Evolutionary conservation across 1,140 invertebrate species (phyloP), one percentile per base, ranked within the genome.

Genomic region (Drosophila orosa): DNA sequence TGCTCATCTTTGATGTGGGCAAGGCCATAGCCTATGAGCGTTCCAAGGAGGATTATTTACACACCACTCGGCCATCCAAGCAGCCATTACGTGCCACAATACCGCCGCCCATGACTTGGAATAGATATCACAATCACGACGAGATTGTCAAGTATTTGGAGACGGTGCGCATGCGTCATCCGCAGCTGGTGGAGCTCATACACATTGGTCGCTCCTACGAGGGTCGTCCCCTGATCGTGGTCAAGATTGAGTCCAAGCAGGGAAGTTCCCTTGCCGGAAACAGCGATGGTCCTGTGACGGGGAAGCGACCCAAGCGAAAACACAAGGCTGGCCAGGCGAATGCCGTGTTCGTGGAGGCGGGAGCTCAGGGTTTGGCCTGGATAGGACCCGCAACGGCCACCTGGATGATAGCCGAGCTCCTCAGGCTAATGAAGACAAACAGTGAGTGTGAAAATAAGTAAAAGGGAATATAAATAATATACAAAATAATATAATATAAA

Each of bases 311-410:
- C 44, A 90, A 86, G 42, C 59, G 80, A 39, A 91, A 90, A n/a
- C 68, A 80, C 8, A 82, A 82, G 15, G 61, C 86, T 0, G 84
- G 80, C 0, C 78, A 85, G 69, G 95, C 95, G 29, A 91, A 91
- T 56, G 93, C 93, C 0, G 93, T 95, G 29, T 94, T 95, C 79
- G 92, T 95, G 27, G 95, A 95, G 50, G 95, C 93, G 17, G 94
- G 96, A 1, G 95, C 96, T 58, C 97, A 98, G 82, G 96, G 96
- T 0, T 90, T 96, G 40, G 97, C 98, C 92, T 98, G 97, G 97
- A 96, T 98, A 67, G 94, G 96, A 22, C 95, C 96, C 1, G 96
- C 97, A 0, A 95, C 96, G 1, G 94, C 95, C 40, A 94, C 96
- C 10, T 97, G 95, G 93, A 95, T 97, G 67, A 92, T 97, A 29